Evolutionary conservation across 2,113 vertebrate genomes (phyloP), one percentile per base, ranked within the genome.

Genomic region (Megaptera novaeangliae): DNA sequence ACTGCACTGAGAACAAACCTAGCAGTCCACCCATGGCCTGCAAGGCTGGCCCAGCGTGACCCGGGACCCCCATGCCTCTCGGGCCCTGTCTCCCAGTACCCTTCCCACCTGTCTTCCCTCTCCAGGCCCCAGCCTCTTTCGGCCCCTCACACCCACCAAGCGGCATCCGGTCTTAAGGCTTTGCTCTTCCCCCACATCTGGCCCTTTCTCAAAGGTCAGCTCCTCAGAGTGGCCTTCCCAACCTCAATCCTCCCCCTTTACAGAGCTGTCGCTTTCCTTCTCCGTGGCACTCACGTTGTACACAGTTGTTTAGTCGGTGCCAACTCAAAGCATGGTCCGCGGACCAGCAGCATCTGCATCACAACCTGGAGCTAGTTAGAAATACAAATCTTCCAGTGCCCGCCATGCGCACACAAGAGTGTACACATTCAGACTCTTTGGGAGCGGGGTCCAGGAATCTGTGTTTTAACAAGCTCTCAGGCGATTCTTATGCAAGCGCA

Each of bases 221-320:
- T 23, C 36, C 69, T 64, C 55, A 8, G 12, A 63, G 21, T 2
- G 29, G 49, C 44, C 59, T 90, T 63, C n/a, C n/a, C 68, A 49
- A 5, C 4, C 8, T 82, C 44, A 41, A 6, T 34, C 66, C 59
- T 27, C n/a, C 39, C 4, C 15, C 63, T 31, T 27, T 2, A 52
- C 17, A 29, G 17, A 4, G 6, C 0, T 12, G 18, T 44, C 44
- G 10, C 46, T 77, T 49, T 29, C 18, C 10, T 71, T 11, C 44
- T 82, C 68, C 2, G 0, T 0, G 55, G 36, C 63, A 6, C 49
- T 25, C n/a, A 4, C 0, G 23, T 1, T 8, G 36, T 5, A 8
- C 68, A n/a, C 5, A 8, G 23, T 3, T 1, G 44, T 15, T 46
- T 9, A 55, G 13, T n/a, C 6, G 1, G 52, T 0, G 0, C 34